Percentiles rank a stretch among this genome's conserved stretches.
Evolutionary conservation across 2,888 invertebrate genomes (phyloP).

Genomic region (Boloria euphrosyne): DNA sequence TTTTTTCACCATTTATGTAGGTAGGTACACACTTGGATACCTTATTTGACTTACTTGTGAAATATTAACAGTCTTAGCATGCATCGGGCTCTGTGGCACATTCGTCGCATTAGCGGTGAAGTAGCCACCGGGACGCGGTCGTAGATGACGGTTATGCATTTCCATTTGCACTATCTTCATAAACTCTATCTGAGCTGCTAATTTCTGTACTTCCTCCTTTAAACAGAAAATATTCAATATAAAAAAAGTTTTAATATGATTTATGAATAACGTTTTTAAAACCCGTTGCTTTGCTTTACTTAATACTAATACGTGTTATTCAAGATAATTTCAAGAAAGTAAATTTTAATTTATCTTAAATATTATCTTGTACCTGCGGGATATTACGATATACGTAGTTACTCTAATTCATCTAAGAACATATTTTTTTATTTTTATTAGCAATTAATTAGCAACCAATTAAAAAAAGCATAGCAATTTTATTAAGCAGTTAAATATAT

Average conservation of each 20-base stretch:
- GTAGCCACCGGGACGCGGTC: conserved; percentile 91
- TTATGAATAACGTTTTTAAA: not conserved
- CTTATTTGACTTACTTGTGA: conserved; percentile 56
- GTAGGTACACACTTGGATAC: not conserved
- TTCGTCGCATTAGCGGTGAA: conserved; percentile 81
- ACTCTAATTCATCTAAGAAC: too few relatives aligned
- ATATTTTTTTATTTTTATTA: too few relatives aligned
- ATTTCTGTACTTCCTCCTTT: conserved; percentile 94
- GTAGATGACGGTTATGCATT: conserved; percentile 93
- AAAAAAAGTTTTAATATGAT: too few relatives aligned
- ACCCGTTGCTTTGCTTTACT: too few relatives aligned
- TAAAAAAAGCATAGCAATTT: not conserved
- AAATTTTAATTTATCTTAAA: too few relatives aligned
- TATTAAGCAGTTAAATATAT: not conserved
- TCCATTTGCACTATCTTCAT: conserved; percentile 98
- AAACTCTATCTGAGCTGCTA: conserved; percentile 95
- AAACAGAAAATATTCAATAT: conserved; percentile 1
- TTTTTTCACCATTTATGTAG: not conserved
- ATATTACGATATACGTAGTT: too few relatives aligned
- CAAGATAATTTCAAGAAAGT: not conserved
- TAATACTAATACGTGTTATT: not conserved
- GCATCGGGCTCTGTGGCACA: conserved; percentile 64
- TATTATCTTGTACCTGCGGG: too few relatives aligned
- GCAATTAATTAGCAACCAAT: too few relatives aligned
- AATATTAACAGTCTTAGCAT: conserved; percentile 60